Evolutionary conservation across 1,140 invertebrate genomes (phyloP).

Genomic region (Drosophila ficusphila): DNA sequence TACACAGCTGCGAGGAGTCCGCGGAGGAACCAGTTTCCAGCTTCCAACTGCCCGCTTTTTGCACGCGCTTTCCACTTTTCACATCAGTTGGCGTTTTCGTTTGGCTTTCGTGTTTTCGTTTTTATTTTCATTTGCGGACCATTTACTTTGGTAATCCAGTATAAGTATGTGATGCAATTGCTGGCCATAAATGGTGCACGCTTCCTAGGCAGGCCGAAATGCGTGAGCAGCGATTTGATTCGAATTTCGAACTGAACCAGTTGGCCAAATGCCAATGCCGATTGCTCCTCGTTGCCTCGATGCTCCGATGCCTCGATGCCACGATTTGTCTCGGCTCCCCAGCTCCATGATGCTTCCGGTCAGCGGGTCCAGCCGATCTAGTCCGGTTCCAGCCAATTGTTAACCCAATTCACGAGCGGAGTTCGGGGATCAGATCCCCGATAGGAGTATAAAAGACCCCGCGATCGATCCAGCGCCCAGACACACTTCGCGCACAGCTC

Average conservation of each 20-base stretch:
- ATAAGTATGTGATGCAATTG: conserved; percentile 60
- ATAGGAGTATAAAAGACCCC: conserved; percentile 53
- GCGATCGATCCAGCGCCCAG: conserved; percentile 22
- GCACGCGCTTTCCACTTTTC: conserved; percentile 36
- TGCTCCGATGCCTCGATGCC: conserved; percentile 5
- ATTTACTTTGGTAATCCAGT: conserved; percentile 8
- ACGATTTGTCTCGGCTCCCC: background rate
- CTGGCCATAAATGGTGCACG: conserved; percentile 66
- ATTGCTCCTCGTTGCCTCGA: conserved; percentile 32
- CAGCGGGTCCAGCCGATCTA: conserved; percentile 15
- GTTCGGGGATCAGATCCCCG: conserved; percentile 25
- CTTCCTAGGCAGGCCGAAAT: conserved; percentile 65
- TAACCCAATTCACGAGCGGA: conserved; percentile 61
- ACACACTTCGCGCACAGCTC: conserved; percentile 48
- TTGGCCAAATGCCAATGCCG: conserved; percentile 80
- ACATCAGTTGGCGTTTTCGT: conserved; percentile 11
- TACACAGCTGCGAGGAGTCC: conserved; percentile 13
- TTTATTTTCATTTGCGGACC: conserved; percentile 11
- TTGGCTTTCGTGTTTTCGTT: background rate
- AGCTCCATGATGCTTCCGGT: conserved; percentile 19
- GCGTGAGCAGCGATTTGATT: conserved; percentile 35
- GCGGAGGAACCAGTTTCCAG: conserved; percentile 41
- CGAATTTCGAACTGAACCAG: conserved; percentile 55
- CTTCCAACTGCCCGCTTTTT: conserved; percentile 41
- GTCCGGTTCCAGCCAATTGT: conserved; percentile 33